phyloP scores from a whole-genome alignment of 1,140 invertebrate genomes.

The Drosophila equinoxialis region DNA sequence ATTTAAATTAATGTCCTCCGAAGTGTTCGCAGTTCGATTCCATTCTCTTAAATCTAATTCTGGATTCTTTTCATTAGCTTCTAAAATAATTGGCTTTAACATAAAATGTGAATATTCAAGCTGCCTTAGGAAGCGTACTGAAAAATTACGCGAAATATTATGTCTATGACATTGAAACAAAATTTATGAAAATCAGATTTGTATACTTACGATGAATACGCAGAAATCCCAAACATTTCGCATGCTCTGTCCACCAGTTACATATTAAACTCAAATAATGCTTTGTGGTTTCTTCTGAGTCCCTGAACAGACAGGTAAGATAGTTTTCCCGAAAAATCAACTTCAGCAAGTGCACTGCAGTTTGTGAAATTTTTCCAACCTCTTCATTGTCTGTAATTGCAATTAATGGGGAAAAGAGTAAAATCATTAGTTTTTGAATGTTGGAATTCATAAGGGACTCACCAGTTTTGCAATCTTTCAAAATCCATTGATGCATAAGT shows the following conservation, averaged over 20 bases:
- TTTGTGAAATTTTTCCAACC: constrained; percentile 63
- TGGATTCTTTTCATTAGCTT: constrained; percentile 53
- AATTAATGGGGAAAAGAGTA: not conserved
- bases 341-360: constrained; percentile 65
- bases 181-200: not conserved
- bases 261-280: constrained; percentile 71
- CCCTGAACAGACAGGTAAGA: constrained; percentile 62
- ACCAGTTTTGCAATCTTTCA: constrained; percentile 54
- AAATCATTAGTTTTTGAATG: no score
- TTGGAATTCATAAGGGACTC: not conserved
- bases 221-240: constrained; percentile 49
- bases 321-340: constrained; percentile 74
- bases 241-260: constrained; percentile 67
- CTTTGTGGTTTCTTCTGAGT: constrained; percentile 75
- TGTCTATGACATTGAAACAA: no score
- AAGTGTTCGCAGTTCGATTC: constrained; percentile 49
- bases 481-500: constrained; percentile 69
- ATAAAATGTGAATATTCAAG: constrained; percentile 67
- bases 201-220: constrained; percentile 58
- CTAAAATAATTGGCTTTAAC: constrained; percentile 61
- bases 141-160: not conserved
- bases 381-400: constrained; percentile 42
- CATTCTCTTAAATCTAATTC: constrained; percentile 63
- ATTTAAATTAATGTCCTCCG: constrained; percentile 18
- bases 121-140: constrained; percentile 63